Evolutionary conservation across 2,888 invertebrate genomes (phyloP).

Genomic region (Trichogramma evanescens): DNA sequence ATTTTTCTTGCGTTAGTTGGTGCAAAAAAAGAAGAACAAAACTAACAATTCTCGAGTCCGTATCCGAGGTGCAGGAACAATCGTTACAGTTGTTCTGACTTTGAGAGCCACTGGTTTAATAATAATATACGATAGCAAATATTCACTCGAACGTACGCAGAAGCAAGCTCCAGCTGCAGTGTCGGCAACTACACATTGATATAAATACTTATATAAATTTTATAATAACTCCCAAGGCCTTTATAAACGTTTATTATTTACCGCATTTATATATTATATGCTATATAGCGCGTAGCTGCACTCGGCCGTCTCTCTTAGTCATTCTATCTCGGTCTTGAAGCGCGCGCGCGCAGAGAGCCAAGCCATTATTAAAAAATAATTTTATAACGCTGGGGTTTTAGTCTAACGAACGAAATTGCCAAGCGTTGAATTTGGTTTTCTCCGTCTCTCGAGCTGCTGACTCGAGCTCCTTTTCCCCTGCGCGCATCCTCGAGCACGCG

Average conservation of each 20-base stretch:
- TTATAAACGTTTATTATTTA: conserved; percentile 48
- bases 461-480: too few species aligned
- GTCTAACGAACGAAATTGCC: conserved; percentile 30
- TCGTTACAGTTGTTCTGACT: conserved; percentile 14
- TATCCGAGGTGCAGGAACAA: background rate
- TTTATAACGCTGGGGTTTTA: conserved; percentile 34
- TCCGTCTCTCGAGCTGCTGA: background rate
- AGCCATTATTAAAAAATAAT: conserved; percentile 45
- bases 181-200: background rate
- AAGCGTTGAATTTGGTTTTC: conserved; percentile 29
- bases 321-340: too few species aligned
- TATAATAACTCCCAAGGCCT: conserved; percentile 48
- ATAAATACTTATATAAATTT: conserved; percentile 37
- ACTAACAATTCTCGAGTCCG: too few species aligned
- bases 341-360: background rate
- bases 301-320: too few species aligned
- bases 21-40: too few species aligned
- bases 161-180: conserved; percentile 22
- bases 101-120: conserved; percentile 47
- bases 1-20: too few species aligned
- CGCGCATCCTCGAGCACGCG: too few species aligned
- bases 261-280: conserved; percentile 31
- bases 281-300: too few species aligned
- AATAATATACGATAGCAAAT: conserved; percentile 48
- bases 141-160: conserved; percentile 46